Evolutionary conservation across 2,888 invertebrate genomes (phyloP), one percentile per base, ranked within the genome.

Genomic region (Andrena minutula): DNA sequence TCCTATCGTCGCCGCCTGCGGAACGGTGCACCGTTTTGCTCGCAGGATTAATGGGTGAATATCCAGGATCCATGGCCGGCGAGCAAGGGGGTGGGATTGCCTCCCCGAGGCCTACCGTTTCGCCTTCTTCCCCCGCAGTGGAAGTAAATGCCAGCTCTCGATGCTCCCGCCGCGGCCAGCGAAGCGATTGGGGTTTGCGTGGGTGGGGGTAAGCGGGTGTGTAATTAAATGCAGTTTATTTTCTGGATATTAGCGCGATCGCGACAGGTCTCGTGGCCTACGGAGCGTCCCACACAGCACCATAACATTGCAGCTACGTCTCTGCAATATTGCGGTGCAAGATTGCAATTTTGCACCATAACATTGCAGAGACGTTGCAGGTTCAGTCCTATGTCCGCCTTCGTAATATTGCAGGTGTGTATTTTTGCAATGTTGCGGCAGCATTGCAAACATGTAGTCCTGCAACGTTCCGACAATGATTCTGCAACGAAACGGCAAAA

Each of bases 11-110:
- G 80, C 53, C 73, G 78, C 58, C 65, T 68, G 47, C 80, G 86
- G 51, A 70, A 78, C 79, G 89, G 72, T 85, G 89, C 89, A 89
- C 85, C 86, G 88, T 89, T 89, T 87, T 87, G 85, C 85, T 83
- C 85, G 83, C 76, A 85, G 87, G 89, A 89, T 89, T 89, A 89
- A 89, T 89, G 89, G 87, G 87, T 79, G 88, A 87, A 85, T 87
- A 85, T 88, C 79, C 83, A 64, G 79, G 83, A 78, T 80, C 82
- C 83, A 70, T 66, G 71, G 73, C 56, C 47, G 79, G 74, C 73
- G 61, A 69, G 74, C 60, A 64, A 28, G 75, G 70, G 76, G 75
- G 82, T 79, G 72, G 80, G 80, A 41, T 41, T 80, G 82, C 82
- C 75, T 79, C 81, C 79, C 79, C 53, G 53, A 56, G 70, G 82